A percentile compares a stretch with the other conserved stretches of the same genome.
phyloP scores from a whole-genome alignment of 2,888 invertebrate species.

The Calephelis perditalis region DNA sequence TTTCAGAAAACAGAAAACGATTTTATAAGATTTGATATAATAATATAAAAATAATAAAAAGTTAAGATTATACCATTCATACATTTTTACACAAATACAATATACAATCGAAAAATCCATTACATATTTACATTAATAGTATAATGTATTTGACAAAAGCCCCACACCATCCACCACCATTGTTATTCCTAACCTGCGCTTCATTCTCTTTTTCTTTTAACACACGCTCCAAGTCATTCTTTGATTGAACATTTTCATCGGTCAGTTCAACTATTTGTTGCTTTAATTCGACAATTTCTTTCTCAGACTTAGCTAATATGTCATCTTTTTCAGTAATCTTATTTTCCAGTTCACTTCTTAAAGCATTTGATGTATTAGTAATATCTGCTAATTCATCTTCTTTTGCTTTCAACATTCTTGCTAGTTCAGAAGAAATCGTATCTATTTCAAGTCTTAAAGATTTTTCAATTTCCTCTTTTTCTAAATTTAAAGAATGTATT shows the following conservation, averaged over 20 bases:
- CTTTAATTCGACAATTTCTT: conserved; percentile 39
- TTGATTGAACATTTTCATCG: conserved; percentile 43
- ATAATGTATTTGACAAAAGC: conserved; percentile 19
- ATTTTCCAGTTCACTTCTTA: conserved; percentile 28
- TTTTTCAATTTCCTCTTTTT: conserved; percentile 37
- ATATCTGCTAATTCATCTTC: background rate
- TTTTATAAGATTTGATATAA: too few relatives aligned
- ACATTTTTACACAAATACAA: too few relatives aligned
- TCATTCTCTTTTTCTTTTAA: conserved; percentile 47
- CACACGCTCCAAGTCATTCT: conserved; percentile 40
- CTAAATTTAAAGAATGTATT: conserved; percentile 30
- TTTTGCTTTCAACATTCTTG: background rate
- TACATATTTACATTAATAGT: too few relatives aligned
- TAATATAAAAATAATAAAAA: too few relatives aligned
- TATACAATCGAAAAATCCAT: too few relatives aligned
- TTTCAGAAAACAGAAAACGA: too few relatives aligned
- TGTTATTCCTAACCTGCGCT: conserved; percentile 54
- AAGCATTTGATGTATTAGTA: background rate
- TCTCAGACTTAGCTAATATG: conserved; percentile 36
- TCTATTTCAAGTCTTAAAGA: conserved; percentile 42
- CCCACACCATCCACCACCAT: conserved; percentile 32
- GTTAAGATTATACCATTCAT: too few relatives aligned
- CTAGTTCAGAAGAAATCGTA: conserved; percentile 33
- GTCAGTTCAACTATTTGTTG: conserved; percentile 42
- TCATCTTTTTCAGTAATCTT: conserved; percentile 41